Percentiles rank a stretch among this genome's conserved stretches.
Evolutionary conservation across 2,113 vertebrate species (phyloP).

Genomic region (Neoarius graeffei): DNA sequence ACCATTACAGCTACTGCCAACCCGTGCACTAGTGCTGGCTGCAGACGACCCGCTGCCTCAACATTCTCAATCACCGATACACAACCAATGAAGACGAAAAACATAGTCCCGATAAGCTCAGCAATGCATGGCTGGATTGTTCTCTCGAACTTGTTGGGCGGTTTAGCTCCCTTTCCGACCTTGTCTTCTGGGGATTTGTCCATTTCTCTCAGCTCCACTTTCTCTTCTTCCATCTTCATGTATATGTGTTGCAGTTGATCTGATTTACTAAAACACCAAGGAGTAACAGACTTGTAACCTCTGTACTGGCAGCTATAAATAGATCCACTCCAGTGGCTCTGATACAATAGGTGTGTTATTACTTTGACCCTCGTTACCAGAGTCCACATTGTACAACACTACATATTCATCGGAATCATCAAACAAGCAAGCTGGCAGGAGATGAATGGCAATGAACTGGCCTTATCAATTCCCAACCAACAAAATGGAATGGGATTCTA

Average conservation of each 20-base stretch:
- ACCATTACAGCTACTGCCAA: slow-evolving; percentile 70
- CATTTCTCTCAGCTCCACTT: slow-evolving; percentile 62
- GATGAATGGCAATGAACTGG: not conserved
- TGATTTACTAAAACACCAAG: not conserved
- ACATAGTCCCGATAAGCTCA: slow-evolving; percentile 71
- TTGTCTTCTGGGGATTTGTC: slow-evolving; percentile 56
- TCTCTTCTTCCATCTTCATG: slow-evolving; percentile 60
- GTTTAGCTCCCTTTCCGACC: slow-evolving; percentile 27
- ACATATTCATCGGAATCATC: not conserved
- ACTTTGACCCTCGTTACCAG: slow-evolving; percentile 32
- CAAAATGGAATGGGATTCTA: not conserved
- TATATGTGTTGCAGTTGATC: not conserved
- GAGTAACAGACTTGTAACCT: not conserved
- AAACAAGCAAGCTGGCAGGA: not conserved
- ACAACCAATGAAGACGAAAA: slow-evolving; percentile 76
- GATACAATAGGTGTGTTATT: not conserved
- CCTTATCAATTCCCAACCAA: not conserved
- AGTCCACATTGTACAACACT: slow-evolving; percentile 1
- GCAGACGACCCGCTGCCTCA: slow-evolving; percentile 65
- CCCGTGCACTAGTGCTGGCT: slow-evolving; percentile 74
- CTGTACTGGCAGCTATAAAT: not conserved
- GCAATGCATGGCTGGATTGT: slow-evolving; percentile 71
- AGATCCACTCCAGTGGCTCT: slow-evolving; percentile 17
- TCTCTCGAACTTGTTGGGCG: slow-evolving; percentile 61
- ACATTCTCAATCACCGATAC: slow-evolving; percentile 76